Evolutionary conservation across 2,888 invertebrate genomes (phyloP), one percentile per base, ranked within the genome.

Genomic region (Sturmia bella): DNA sequence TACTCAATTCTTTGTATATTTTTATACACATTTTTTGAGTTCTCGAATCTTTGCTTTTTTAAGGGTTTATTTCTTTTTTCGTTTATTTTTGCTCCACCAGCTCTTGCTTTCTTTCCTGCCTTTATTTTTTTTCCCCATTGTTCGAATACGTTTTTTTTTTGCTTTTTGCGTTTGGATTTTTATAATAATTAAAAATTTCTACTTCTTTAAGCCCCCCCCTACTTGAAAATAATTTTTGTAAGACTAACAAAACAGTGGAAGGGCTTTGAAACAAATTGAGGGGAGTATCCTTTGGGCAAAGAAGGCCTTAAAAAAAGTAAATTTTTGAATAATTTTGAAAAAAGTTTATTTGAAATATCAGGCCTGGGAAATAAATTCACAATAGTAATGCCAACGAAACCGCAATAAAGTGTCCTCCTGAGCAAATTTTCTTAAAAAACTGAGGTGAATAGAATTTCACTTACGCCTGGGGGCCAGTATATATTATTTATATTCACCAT

Each of bases 131-230:
- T 39, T n/a, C n/a, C n/a, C 37, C n/a, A 56, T 45, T 37, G 2
- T 2, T 15, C 4, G 12, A 37, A 50, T 19, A 32, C 4, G 32
- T 32, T 9, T 32, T 32, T 32, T 32, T 1, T 39, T 17, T 43
- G 15, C 15, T 54, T 45, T 43, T 50, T 13, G 50, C 61, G 3
- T 21, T 57, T 50, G 21, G 15, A 32, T 57, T 50, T 77, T 77
- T 63, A 48, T 56, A 64, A 70, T 77, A 77, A 77, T 77, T 77
- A 70, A 77, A 77, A 70, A 27, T 37, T 45, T 21, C 48, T 66
- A 41, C 66, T 75, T 37, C 13, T 41, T 57, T 43, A 1, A 9
- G 45, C 45, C 24, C 61, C 61, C 66, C 24, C 9, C 59, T 52
- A 13, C 43, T 45, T 32, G 17, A 19, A 3, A 41, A 21, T 19